Evolutionary conservation across 2,797 vertebrate genomes (phyloP), one percentile per base, ranked within the genome.

Genomic region (Mormyrops boulengeri): DNA sequence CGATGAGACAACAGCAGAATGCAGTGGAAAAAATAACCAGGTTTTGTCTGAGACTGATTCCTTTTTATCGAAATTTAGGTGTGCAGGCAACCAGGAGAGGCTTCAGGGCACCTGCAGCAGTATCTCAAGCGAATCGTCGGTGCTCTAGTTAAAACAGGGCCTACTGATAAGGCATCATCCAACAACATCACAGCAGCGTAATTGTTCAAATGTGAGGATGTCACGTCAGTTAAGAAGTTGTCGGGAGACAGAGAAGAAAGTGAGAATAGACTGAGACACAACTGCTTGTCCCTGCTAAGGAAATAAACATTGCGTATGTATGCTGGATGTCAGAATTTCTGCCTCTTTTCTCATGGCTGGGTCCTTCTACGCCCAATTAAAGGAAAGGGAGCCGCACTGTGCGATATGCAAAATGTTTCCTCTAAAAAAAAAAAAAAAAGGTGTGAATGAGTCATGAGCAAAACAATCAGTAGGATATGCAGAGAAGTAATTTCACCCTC

Each of bases 191-290:
- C 84, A 41, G 41, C 90, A 88, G 53, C 91, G 88, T 94, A 90
- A 94, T 90, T 93, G 93, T 92, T 93, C 92, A 94, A 94, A 93
- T 91, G 90, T 91, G 19, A 57, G 77, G 88, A 91, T 93, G 92
- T 91, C 88, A 93, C 92, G 92, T 92, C 91, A 82, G 38, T 19
- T 52, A 60, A 49, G 53, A n/a, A 6, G 82, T 55, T 44, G 60
- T 19, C 30, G 44, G 80, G 17, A 69, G 22, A 22, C 14, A 6
- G 8, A 47, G 8, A 89, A 17, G 19, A 62, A 89, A 85, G 53
- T 85, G 26, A 60, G 44, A 47, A 22, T 47, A 30, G 53, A 49
- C 55, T 47, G 4, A 60, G 55, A 89, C 14, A 84, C 22, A 26
- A 60, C 44, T 47, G 12, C 53, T 44, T 60, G 44, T 38, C 52